phyloP scores from a whole-genome alignment of 1,140 invertebrate species.

The Drosophila mauritiana region DNA sequence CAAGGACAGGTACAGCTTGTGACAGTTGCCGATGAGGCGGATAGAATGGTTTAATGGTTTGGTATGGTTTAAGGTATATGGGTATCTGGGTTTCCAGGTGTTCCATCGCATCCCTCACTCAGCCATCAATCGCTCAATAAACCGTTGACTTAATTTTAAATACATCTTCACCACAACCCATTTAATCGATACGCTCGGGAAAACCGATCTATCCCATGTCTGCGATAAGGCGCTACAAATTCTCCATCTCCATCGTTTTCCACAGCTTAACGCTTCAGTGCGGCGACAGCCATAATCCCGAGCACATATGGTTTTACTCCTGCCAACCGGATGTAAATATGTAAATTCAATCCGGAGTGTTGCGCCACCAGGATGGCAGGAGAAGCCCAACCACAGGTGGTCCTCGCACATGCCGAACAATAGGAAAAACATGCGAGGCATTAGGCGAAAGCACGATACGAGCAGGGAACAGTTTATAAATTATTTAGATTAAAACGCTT shows the following conservation, averaged over 20 bases:
- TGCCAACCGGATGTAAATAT: conserved; percentile 58
- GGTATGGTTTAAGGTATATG: neutral
- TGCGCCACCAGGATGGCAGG: conserved; percentile 11
- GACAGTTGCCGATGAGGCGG: conserved; percentile 25
- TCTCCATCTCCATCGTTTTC: conserved; percentile 3
- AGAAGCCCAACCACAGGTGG: conserved; percentile 42
- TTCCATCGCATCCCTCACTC: neutral
- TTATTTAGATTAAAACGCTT: conserved; percentile 69
- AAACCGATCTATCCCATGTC: conserved; percentile 5
- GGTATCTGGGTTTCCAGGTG: neutral
- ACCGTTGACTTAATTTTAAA: conserved; percentile 50
- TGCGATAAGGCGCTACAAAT: conserved; percentile 35
- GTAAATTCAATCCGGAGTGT: conserved; percentile 69
- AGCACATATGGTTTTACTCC: conserved; percentile 27
- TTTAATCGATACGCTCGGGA: conserved; percentile 50
- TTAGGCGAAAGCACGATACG: conserved; percentile 6
- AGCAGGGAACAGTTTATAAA: conserved; percentile 64
- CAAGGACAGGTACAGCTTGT: conserved; percentile 5
- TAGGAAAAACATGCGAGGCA: conserved; percentile 12
- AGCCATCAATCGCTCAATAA: conserved; percentile 52
- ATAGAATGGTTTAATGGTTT: conserved; percentile 8
- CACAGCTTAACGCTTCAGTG: conserved; percentile 62
- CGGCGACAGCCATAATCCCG: conserved; percentile 45
- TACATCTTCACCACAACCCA: conserved; percentile 34
- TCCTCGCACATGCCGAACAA: conserved; percentile 8